Conservation (phyloP, 2,113 vertebrate genomes). For the Aleadryas rufinucha region DNA sequence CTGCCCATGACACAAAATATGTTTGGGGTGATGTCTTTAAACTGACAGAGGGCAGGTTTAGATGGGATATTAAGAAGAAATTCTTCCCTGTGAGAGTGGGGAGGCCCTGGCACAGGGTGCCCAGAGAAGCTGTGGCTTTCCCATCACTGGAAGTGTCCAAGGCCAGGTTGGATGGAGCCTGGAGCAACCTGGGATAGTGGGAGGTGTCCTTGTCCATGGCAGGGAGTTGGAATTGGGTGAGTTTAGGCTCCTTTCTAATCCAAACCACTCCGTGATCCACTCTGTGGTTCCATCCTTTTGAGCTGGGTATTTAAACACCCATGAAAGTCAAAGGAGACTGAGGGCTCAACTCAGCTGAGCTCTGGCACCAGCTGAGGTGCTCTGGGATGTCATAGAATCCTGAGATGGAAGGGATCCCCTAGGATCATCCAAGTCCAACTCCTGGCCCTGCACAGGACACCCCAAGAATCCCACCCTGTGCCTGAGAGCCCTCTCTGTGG, state of each 20-base stretch:
- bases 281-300: not conserved
- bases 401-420: not conserved
- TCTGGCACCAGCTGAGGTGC: not conserved
- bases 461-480: not conserved
- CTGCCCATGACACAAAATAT: not conserved
- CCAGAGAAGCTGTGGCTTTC: not conserved
- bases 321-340: rapidly evolving
- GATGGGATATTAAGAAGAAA: not conserved
- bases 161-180: rapidly evolving
- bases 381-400: not conserved
- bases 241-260: not conserved
- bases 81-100: rapidly evolving
- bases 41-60: not conserved
- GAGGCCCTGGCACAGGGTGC: not conserved
- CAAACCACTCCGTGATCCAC: not conserved
- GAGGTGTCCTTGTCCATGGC: not conserved
- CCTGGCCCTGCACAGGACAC: not conserved
- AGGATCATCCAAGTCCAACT: not conserved
- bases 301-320: not conserved
- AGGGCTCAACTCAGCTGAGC: not conserved
- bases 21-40: not conserved
- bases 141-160: not conserved
- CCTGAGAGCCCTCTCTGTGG: not conserved
- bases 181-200: rapidly evolving
- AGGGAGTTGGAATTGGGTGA: not conserved